Percentiles rank a stretch among this genome's conserved stretches.
Conservation (phyloP, 2,113 vertebrate species). For the Planiliza haematocheilus region DNA sequence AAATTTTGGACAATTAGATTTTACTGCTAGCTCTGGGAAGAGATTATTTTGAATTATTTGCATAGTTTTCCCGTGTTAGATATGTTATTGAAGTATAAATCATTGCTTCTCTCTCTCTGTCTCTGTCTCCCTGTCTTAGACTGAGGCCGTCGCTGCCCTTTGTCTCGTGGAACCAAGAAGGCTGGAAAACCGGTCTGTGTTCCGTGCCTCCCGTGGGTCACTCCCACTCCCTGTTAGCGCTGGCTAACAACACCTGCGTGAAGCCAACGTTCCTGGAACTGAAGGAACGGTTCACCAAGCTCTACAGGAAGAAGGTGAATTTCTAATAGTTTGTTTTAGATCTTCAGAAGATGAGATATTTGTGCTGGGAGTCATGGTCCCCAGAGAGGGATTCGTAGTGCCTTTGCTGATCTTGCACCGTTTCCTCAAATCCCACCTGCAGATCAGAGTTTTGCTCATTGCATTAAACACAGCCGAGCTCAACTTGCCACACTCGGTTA, state of each 20-base stretch:
- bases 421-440: no score
- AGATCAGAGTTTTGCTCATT: no score
- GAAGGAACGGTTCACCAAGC: slow-evolving; percentile 87
- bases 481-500: no score
- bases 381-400: no score
- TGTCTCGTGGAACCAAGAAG: slow-evolving; percentile 96
- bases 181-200: slow-evolving; percentile 97
- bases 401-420: no score
- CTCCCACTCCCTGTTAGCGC: slow-evolving; percentile 90
- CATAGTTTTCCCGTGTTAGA: no score
- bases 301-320: slow-evolving; percentile 94
- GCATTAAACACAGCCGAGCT: no score
- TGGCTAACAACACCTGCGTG: slow-evolving; percentile 95
- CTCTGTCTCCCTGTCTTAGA: slow-evolving; percentile 69
- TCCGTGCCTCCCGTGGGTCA: slow-evolving; percentile 94
- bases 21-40: no score
- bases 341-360: background rate
- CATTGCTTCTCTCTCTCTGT: background rate
- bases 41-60: no score
- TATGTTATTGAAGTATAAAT: no score
- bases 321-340: background rate
- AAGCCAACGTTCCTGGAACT: slow-evolving; percentile 91
- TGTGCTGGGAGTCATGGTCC: no score
- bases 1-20: no score
- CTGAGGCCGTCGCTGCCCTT: slow-evolving; percentile 91